Base-by-base conservation (phyloP, 2,113 vertebrate species). In the Sebastes fasciatus region DNA sequence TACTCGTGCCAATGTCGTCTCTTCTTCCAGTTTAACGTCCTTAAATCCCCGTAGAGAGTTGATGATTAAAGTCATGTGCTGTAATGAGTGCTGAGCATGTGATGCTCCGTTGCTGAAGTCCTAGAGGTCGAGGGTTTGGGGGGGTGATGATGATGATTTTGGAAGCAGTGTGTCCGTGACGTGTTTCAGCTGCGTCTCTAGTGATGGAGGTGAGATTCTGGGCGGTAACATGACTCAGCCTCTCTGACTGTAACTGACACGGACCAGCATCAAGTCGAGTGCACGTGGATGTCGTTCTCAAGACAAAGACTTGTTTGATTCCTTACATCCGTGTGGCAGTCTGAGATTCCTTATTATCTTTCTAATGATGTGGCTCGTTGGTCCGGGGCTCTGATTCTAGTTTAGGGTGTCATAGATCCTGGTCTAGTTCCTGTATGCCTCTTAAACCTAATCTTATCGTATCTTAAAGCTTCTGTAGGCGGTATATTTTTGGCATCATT, bases 221-320 rank as follows among this genome's bases (percentile, higher is more conserved):
- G 34, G 34, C 34, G 34, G 34, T 34, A 34, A 34, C 34, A 34
- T 34, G 34, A 34, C 34, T 34, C 34, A 34, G 34, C 34, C 34
- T 34, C 34, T 34, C 34, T 34, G 34, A 34, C 34, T 34, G 34
- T 34, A 34, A 34, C 34, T 34, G 34, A 34, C 34, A 34, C 34
- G 34, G 34, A 34, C 34, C 34, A 8, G 14, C 42, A 26, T 43
- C 49, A 63, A 48, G 43, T 65, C 52, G 34, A 12, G 9, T 52
- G n/a, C 13, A 46, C 0, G 4, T 45, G 49, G 57, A 77, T 2
- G 1, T 64, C 54, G 43, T 70, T 72, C 17, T 23, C 21, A 55
- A 34, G 19, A 83, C 79, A 82, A 72, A 84, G 81, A 52, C 46
- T 13, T 57, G 21, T 49, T 73, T 46, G 16, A 64, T n/a, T 64